Percentiles rank a stretch among this genome's conserved stretches.
Evolutionary conservation across 2,888 invertebrate species (phyloP).

Genomic region (Cynaeus angustus): DNA sequence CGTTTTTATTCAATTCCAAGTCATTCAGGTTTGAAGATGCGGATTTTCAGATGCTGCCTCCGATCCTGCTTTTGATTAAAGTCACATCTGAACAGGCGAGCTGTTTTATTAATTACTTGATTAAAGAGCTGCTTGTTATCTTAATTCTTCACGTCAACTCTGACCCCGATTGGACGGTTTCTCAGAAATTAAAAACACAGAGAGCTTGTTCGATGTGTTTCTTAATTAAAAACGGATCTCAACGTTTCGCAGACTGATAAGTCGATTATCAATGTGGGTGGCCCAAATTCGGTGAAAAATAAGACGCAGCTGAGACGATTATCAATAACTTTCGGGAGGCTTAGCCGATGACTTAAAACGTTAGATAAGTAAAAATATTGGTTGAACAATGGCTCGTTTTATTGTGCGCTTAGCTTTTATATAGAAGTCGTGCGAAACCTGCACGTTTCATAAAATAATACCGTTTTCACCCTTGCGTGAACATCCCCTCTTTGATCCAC

Average conservation of each 20-base stretch:
- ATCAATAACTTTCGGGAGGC: too few relatives aligned
- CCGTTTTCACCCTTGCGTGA: background rate
- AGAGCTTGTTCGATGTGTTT: conserved; percentile 25
- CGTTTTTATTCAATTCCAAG: conserved; percentile 30
- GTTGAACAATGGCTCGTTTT: too few relatives aligned
- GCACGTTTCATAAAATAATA: too few relatives aligned
- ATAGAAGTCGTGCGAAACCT: background rate
- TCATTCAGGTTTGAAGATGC: conserved; percentile 30
- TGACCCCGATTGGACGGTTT: conserved; percentile 40
- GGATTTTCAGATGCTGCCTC: conserved; percentile 24
- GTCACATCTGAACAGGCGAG: conserved; percentile 12
- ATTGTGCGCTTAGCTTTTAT: background rate
- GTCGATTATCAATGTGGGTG: conserved; percentile 13
- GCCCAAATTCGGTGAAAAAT: conserved; percentile 4
- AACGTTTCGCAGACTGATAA: conserved; percentile 33
- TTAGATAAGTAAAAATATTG: background rate
- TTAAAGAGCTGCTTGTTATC: conserved; percentile 46
- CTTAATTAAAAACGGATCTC: conserved; percentile 33
- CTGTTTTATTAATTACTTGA: conserved; percentile 38
- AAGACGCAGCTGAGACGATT: conserved; percentile 10
- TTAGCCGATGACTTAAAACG: background rate
- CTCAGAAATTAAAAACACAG: conserved; percentile 38
- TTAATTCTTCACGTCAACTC: conserved; percentile 38
- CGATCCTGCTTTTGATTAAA: conserved; percentile 24
- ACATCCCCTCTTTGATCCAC: background rate